Conservation (phyloP, 2,888 invertebrate genomes). For the Brassicogethes aeneus region DNA sequence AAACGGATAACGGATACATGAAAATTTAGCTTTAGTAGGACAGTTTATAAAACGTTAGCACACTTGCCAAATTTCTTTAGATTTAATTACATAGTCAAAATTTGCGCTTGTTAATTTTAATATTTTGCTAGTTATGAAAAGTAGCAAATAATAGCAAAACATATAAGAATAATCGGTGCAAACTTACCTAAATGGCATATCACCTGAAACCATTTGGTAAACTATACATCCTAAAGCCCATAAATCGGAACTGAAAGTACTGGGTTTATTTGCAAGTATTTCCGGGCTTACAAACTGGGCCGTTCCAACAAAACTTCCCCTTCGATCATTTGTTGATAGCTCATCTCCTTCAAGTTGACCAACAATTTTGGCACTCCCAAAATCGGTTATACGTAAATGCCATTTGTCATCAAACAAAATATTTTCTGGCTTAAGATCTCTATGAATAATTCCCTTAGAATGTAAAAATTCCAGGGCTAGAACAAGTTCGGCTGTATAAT, state of each 20-base stretch:
- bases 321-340: conserved; percentile 12
- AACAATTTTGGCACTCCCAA: conserved; percentile 89
- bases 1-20: no score
- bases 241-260: conserved; percentile 75
- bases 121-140: no score
- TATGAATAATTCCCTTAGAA: conserved; percentile 79
- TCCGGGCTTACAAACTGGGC: conserved; percentile 99
- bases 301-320: conserved; percentile 78
- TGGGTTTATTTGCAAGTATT: conserved; percentile 71
- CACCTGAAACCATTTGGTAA: conserved; percentile 92
- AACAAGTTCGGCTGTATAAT: conserved; percentile 91
- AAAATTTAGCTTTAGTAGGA: no score
- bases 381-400: conserved; percentile 95
- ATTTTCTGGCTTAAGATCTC: conserved; percentile 97
- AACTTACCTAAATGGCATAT: conserved; percentile 25
- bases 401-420: conserved; percentile 90
- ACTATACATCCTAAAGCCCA: conserved; percentile 98
- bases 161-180: no score
- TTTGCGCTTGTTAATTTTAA: no score
- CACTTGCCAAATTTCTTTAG: no score
- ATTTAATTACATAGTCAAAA: no score
- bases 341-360: conserved; percentile 14
- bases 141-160: no score
- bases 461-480: conserved; percentile 89
- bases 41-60: no score